Base-by-base conservation (phyloP, 2,888 invertebrate species). In the Megalurothrips usitatus region DNA sequence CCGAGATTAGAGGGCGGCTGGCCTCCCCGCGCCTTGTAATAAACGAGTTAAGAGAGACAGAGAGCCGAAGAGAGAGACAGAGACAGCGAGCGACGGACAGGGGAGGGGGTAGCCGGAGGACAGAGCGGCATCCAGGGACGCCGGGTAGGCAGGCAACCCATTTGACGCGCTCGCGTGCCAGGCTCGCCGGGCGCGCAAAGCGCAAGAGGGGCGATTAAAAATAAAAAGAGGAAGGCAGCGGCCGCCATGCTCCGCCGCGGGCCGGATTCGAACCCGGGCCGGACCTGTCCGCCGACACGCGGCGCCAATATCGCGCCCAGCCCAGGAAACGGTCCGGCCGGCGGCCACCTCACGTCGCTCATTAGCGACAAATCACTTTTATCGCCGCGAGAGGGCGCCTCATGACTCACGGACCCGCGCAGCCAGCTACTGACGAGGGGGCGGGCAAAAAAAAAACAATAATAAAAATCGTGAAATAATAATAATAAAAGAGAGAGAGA, bases 291-390 rank as follows among this genome's bases (percentile, higher is more conserved):
- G n/a, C n/a, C 6, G 34, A 2, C 34, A 43, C 34, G 34, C 6
- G 34, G 3, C 34, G 34, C 34, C 34, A 2, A 43, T 43, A 43
- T 43, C 34, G 6, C n/a, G n/a, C n/a, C 34, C 34, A 6, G 34
- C 6, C 34, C 34, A 43, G 34, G 34, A 43, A 43, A 43, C 34
- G 34, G 6, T 43, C 6, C 34, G 6, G 34, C 34, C 34, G 34
- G 34, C 6, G 34, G 34, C 34, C 34, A n/a, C 6, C 58, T 58
- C 58, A n/a, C 26, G 68, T 12, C 26, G 68, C 68, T 58, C 58
- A 75, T 75, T 75, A 75, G 68, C 68, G 68, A 75, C 68, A 75
- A 75, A 75, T 75, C 68, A 75, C 68, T 26, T 23, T 26, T 75
- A 75, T 75, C 68, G 68, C 68, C 34, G 34, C 34, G 34, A 43